These are phyloP conservation scores for Andrena hattorfiana DNA, from an alignment of 2,888 invertebrate species.

Conservation along the genomic window DNA sequence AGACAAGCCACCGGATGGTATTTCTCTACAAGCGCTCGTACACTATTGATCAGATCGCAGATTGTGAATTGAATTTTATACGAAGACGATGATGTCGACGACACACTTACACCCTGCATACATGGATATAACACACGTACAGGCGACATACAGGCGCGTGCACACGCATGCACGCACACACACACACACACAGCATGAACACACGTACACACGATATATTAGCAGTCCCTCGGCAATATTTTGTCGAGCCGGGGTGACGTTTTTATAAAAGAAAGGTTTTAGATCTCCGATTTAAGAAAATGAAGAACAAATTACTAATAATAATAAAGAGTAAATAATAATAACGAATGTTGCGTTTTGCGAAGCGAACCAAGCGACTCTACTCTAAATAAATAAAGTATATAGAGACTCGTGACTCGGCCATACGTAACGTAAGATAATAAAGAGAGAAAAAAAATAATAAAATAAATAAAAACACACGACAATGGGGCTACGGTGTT, in stretches of 20 bases:
- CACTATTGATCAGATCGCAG: slow-evolving; percentile 78
- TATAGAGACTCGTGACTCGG: slow-evolving; percentile 79
- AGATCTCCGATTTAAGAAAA: slow-evolving; percentile 77
- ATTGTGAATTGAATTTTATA: slow-evolving; percentile 83
- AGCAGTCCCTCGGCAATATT: slow-evolving; percentile 82
- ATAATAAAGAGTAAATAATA: slow-evolving; percentile 33
- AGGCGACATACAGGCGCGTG: background rate
- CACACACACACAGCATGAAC: slow-evolving; percentile 68
- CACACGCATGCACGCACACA: slow-evolving; percentile 46
- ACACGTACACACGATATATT: slow-evolving; percentile 69
- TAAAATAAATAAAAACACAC: background rate
- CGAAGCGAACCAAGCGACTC: slow-evolving; percentile 79
- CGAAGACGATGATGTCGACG: slow-evolving; percentile 71
- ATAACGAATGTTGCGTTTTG: slow-evolving; percentile 64
- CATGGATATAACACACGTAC: slow-evolving; percentile 4
- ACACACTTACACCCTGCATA: slow-evolving; percentile 36
- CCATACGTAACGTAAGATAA: slow-evolving; percentile 79
- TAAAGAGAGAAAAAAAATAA: slow-evolving; percentile 39
- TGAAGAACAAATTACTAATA: slow-evolving; percentile 20
- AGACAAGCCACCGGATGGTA: slow-evolving; percentile 32
- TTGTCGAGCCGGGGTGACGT: slow-evolving; percentile 82
- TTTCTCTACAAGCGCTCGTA: slow-evolving; percentile 63
- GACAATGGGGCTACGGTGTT: slow-evolving; percentile 12
- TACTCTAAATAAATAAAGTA: slow-evolving; percentile 69
- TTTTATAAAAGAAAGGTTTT: slow-evolving; percentile 83